Percentiles rank a stretch among this genome's conserved stretches.
Conservation (phyloP, 2,888 invertebrate species). For the Conomelus anceps region DNA sequence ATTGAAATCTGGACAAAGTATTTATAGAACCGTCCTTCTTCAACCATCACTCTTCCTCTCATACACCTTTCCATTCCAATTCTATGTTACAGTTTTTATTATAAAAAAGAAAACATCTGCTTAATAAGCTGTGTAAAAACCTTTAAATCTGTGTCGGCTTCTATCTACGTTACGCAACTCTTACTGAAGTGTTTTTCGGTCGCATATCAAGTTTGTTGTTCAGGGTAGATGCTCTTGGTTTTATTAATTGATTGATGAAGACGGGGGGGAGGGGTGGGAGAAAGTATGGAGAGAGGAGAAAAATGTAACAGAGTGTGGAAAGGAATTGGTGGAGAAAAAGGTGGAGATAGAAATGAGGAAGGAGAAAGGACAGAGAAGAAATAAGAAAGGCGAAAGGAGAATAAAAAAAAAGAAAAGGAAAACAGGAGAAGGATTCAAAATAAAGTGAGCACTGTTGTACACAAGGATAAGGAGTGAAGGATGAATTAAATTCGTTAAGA, state of each 20-base stretch:
- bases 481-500: not conserved
- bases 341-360: no score
- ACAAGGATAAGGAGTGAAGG: not conserved
- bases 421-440: no score
- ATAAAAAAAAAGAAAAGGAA: no score
- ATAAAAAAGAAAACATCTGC: not conserved
- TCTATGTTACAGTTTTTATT: not conserved
- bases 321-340: not conserved
- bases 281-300: not conserved
- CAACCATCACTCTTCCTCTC: not conserved
- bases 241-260: not conserved
- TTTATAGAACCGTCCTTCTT: not conserved
- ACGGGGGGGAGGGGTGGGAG: not conserved
- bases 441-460: no score
- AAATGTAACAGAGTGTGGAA: not conserved
- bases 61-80: not conserved
- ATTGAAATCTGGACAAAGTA: not conserved
- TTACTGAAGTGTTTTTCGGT: not conserved
- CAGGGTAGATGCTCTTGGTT: not conserved
- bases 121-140: not conserved
- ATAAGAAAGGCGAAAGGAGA: no score
- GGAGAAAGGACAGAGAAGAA: no score
- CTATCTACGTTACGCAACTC: not conserved
- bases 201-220: not conserved
- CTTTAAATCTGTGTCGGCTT: not conserved